Evolutionary conservation across 1,140 invertebrate species (phyloP), one percentile per base, ranked within the genome.

Genomic region (Drosophila prosaltans): DNA sequence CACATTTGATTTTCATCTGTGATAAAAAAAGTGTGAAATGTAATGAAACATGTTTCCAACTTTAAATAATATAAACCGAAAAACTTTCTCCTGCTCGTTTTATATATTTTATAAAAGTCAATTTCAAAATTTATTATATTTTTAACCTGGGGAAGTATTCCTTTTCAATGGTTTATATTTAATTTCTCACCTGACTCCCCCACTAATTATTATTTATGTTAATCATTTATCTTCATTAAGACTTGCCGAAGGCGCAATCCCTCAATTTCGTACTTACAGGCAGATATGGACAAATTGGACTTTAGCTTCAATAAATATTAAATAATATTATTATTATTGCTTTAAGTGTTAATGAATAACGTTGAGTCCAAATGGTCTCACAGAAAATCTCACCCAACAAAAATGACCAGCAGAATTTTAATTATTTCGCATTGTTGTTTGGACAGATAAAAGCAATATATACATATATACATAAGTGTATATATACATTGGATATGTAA

Each of bases 361-460:
- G 45, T 66, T 40, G 40, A 58, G 30, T 60, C 57, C 21, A 65
- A 65, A 80, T 71, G 59, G n/a, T 21, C 45, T 51, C 3, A 24
- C 36, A 21, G 24, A 60, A 61, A 58, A 66, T 51, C 45, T 51
- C 45, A 10, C 24, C 21, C 21, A 11, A 48, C 16, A 43, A 58
- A 41, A 65, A 54, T 74, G 68, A 61, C 63, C 74, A 65, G 40
- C 40, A 68, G 55, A 72, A 79, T 70, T 79, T 69, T 66, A 86
- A 81, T 85, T 82, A 79, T 81, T 73, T 78, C 10, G 54, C 41
- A 65, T 81, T 81, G 65, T 66, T 81, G 61, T 65, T 67, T 66
- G 39, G 45, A 24, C 39, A 43, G 54, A 24, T 41, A 30, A 32
- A 16, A 70, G 54, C 55, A 28, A 55, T 45, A 28, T 9, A 2